phyloP scores from a whole-genome alignment of 2,797 vertebrate genomes.

The Anguilla marmorata region DNA sequence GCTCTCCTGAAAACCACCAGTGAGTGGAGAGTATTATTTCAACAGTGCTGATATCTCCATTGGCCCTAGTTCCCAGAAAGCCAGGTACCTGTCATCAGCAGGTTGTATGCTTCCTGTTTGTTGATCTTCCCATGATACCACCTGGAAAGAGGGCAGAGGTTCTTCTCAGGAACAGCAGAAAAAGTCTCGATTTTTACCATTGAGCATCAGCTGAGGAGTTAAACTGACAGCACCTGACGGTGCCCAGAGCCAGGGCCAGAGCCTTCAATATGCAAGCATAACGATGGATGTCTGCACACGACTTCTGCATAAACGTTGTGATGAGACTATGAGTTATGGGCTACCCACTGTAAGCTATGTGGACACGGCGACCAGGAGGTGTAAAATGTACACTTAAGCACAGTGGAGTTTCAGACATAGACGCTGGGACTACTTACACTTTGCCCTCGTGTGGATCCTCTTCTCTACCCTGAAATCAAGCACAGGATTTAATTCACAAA shows the following conservation, averaged over 20 bases:
- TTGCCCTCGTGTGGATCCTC: conserved; percentile 99
- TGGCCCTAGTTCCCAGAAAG: neutral
- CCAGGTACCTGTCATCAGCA: conserved; percentile 94
- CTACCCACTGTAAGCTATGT: neutral
- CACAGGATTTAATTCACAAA: conserved; percentile 41
- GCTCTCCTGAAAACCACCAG: neutral
- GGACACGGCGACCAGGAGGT: neutral
- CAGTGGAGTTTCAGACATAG: neutral
- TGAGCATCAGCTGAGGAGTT: no score
- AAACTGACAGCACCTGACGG: no score
- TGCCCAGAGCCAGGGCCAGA: no score
- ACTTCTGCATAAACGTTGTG: no score
- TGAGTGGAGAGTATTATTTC: neutral
- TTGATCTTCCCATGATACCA: conserved; percentile 99
- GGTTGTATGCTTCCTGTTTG: conserved; percentile 96
- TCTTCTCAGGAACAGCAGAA: neutral
- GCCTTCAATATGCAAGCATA: neutral
- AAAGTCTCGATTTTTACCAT: neutral
- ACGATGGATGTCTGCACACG: neutral
- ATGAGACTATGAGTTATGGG: no score
- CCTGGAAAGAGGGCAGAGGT: conserved; percentile 66
- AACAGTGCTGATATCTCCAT: neutral
- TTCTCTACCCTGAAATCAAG: conserved; percentile 83
- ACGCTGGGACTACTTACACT: conserved; percentile 79
- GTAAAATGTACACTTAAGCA: neutral